phyloP scores from a whole-genome alignment of 2,113 vertebrate genomes.

The Chauna torquata region DNA sequence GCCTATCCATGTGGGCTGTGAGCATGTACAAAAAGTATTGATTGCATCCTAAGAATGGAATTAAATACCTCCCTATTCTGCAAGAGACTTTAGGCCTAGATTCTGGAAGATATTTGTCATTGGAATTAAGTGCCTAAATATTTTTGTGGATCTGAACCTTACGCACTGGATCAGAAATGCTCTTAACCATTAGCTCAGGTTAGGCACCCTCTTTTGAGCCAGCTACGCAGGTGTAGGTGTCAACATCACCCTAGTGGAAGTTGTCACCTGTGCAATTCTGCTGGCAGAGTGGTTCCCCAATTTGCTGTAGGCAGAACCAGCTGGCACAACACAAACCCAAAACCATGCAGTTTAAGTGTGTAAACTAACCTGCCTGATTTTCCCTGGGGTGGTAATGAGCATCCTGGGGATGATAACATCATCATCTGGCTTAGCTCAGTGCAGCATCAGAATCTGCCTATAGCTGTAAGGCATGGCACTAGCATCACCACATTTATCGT shows the following conservation, averaged over 20 bases:
- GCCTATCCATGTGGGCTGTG: background rate
- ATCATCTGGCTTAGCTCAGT: background rate
- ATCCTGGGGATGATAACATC: background rate
- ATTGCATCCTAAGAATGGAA: background rate
- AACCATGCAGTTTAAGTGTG: background rate
- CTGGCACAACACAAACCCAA: background rate
- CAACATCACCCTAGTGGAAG: background rate
- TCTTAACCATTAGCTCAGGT: background rate
- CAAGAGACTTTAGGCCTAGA: background rate
- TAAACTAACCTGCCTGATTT: background rate
- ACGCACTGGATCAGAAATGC: background rate
- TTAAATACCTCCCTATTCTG: background rate
- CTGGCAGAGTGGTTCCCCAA: background rate
- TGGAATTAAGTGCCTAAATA: background rate
- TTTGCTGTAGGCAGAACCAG: background rate
- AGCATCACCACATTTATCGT: background rate
- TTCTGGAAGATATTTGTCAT: background rate
- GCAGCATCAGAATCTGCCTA: background rate
- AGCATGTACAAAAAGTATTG: accelerated
- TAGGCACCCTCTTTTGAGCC: background rate
- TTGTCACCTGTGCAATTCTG: background rate
- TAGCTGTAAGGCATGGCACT: background rate
- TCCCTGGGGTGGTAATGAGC: background rate
- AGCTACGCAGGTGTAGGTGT: background rate
- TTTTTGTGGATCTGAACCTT: background rate